Conservation (phyloP, 2,797 vertebrate species). For the Naso thynnoides region DNA sequence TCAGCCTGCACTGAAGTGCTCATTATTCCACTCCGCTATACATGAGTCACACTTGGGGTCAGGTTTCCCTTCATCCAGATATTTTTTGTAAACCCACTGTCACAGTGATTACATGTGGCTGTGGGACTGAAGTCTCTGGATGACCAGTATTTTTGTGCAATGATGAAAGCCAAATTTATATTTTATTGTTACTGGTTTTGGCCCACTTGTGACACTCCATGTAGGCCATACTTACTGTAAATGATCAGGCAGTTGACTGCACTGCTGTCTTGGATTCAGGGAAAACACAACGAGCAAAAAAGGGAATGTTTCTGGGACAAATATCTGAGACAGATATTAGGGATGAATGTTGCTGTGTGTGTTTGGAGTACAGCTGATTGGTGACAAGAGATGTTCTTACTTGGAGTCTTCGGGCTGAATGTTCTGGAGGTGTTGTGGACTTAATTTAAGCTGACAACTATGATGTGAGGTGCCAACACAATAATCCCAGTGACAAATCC, state of each 20-base stretch:
- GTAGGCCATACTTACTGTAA: conserved; percentile 13
- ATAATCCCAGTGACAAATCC: conserved; percentile 55
- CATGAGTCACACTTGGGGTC: conserved; percentile 59
- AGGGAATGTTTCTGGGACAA: too few species aligned
- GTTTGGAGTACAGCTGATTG: conserved; percentile 28
- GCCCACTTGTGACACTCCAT: conserved; percentile 16
- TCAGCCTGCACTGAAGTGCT: conserved; percentile 61
- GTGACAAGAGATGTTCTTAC: conserved; percentile 31
- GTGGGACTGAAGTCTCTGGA: conserved; percentile 15
- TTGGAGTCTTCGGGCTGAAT: conserved; percentile 21
- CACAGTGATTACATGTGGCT: conserved; percentile 34
- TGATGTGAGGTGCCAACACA: conserved; percentile 39
- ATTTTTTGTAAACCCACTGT: conserved; percentile 53
- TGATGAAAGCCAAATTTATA: conserved; percentile 6
- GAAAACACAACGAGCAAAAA: neutral
- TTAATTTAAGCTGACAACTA: conserved; percentile 65
- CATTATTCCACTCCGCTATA: conserved; percentile 67
- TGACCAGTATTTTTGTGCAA: conserved; percentile 8
- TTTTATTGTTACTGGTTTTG: neutral
- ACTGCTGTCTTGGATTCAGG: conserved; percentile 1
- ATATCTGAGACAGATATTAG: conserved; percentile 30
- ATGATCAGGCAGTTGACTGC: neutral
- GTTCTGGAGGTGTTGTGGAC: conserved; percentile 48
- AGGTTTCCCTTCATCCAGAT: conserved; percentile 37
- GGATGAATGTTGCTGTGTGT: conserved; percentile 27